A percentile compares a stretch with the other conserved stretches of the same genome.
Conservation (phyloP, 2,797 vertebrate genomes). For the Sylvilagus floridanus region DNA sequence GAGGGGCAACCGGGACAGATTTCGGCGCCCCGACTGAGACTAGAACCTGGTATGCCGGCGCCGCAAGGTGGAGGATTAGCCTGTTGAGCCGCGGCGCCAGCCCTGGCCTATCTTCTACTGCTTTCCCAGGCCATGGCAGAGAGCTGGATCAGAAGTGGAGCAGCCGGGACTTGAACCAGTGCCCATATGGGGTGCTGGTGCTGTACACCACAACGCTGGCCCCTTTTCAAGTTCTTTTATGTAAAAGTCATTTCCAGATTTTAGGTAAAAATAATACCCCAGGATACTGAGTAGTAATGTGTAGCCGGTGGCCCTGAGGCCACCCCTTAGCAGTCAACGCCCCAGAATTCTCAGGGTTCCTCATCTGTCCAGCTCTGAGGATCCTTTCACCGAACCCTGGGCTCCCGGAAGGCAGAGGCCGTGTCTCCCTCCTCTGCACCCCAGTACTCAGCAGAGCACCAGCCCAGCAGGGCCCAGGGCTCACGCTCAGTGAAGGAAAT, state of each 20-base stretch:
- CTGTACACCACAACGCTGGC: too few relatives aligned
- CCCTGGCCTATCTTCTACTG: too few relatives aligned
- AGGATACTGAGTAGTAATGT: not conserved
- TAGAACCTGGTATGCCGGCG: too few relatives aligned
- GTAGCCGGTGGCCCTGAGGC: not conserved
- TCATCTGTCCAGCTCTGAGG: not conserved
- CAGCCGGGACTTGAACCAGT: too few relatives aligned
- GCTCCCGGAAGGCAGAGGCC: not conserved
- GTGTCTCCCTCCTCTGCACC: not conserved
- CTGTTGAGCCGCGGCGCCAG: too few relatives aligned
- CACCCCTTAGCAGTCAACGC: too few relatives aligned
- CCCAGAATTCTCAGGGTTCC: not conserved
- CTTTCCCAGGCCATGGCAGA: too few relatives aligned
- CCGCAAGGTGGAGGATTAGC: too few relatives aligned
- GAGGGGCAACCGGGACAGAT: too few relatives aligned
- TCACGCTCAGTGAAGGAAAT: not conserved
- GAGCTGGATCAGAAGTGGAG: too few relatives aligned
- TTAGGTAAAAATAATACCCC: conserved; percentile 12
- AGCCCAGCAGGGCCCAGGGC: not conserved
- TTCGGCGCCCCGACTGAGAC: too few relatives aligned
- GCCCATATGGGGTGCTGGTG: too few relatives aligned
- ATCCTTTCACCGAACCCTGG: not conserved
- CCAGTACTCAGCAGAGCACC: not conserved
- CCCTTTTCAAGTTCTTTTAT: not conserved
- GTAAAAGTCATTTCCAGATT: not conserved